Conservation (phyloP, 2,888 invertebrate genomes). For the Stenichneumon culpator region DNA sequence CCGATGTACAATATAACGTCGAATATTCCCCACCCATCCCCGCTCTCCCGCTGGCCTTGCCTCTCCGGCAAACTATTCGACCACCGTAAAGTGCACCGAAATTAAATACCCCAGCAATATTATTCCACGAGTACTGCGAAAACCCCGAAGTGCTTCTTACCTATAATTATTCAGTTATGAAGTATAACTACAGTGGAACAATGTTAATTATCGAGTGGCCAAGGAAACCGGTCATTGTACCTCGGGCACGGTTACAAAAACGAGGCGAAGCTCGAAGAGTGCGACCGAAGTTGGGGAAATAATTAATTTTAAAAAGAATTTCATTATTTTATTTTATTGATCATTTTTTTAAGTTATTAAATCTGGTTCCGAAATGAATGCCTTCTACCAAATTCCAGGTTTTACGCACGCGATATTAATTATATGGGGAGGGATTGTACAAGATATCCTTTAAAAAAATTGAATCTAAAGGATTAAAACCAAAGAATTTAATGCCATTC, state of each 20-base stretch:
- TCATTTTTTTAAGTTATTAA: not conserved
- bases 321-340: not conserved
- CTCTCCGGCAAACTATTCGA: not conserved
- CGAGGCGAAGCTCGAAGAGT: not conserved
- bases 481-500: not conserved
- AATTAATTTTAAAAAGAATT: not conserved
- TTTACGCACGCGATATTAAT: too few species aligned
- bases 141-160: not conserved
- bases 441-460: not conserved
- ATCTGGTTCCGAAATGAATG: too few species aligned
- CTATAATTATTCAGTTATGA: not conserved
- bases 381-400: not conserved
- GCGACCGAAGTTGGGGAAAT: not conserved
- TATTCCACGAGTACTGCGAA: not conserved
- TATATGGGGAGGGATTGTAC: not conserved
- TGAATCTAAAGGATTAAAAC: not conserved
- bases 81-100: not conserved
- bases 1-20: not conserved
- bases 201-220: not conserved
- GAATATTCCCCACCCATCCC: not conserved
- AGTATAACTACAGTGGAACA: not conserved
- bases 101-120: not conserved
- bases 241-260: not conserved
- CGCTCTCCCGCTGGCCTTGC: too few species aligned
- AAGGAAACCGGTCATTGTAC: not conserved